phyloP scores from a whole-genome alignment of 2,113 vertebrate genomes.

The Phyllostomus hastatus region DNA sequence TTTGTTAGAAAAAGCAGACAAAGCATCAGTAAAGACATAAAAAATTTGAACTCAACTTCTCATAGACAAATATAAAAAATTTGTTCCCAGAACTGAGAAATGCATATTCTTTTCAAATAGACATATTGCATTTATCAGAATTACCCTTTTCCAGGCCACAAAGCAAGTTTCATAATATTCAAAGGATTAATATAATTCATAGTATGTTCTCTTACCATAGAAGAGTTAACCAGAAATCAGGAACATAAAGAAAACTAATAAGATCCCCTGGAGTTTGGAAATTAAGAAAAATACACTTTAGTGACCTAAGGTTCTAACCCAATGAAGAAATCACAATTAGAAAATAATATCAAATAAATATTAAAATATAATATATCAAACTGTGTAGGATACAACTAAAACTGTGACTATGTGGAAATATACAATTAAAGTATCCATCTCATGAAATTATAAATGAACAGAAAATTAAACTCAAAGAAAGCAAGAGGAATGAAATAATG shows the following conservation, averaged over 20 bases:
- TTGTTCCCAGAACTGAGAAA: neutral
- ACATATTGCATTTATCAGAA: neutral
- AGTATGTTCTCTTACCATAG: neutral
- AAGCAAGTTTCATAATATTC: neutral
- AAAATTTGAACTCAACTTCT: neutral
- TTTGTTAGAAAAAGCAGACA: neutral
- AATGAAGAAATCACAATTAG: neutral
- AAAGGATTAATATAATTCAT: neutral
- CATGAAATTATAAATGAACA: neutral
- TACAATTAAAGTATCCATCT: neutral
- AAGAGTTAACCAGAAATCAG: neutral
- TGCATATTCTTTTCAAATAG: neutral
- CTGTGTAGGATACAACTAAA: neutral
- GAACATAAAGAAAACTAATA: neutral
- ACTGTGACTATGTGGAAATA: neutral
- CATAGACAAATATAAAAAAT: neutral
- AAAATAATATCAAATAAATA: neutral
- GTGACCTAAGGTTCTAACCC: neutral
- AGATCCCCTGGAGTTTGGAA: neutral
- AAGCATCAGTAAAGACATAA: neutral
- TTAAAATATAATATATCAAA: neutral
- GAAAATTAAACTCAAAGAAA: conserved; percentile 1
- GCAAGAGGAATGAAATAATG: neutral
- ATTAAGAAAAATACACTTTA: neutral
- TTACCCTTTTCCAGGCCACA: neutral